Evolutionary conservation across 2,113 vertebrate species (phyloP).

Genomic region (Xyrauchen texanus): DNA sequence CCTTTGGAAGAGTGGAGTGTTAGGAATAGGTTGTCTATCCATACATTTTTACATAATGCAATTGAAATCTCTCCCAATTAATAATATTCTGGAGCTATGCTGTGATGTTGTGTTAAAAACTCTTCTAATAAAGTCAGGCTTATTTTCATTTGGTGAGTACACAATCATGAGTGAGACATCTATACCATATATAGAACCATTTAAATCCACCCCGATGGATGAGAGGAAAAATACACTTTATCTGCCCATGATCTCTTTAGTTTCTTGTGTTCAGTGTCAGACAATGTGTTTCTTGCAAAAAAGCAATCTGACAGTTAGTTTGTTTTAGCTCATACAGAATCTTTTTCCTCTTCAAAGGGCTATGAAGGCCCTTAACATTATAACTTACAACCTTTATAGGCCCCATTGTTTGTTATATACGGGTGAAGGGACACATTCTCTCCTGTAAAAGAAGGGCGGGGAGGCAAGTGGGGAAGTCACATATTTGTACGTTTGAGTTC

Average conservation of each 20-base stretch:
- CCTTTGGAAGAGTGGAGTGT: background rate
- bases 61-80: slow-evolving; percentile 12
- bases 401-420: too few relatives aligned
- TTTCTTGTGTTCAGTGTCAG: slow-evolving; percentile 1
- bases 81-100: background rate
- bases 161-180: slow-evolving; percentile 6
- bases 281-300: slow-evolving; percentile 29
- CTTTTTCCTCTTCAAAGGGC: background rate
- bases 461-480: too few relatives aligned
- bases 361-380: too few relatives aligned
- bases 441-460: too few relatives aligned
- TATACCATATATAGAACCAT: slow-evolving; percentile 2
- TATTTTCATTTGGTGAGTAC: slow-evolving; percentile 1
- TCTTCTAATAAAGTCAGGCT: background rate
- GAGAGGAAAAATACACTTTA: slow-evolving; percentile 14
- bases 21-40: slow-evolving; percentile 19
- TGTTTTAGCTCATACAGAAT: too few relatives aligned
- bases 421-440: too few relatives aligned
- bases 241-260: slow-evolving; percentile 14
- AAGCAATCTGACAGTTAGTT: background rate
- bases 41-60: background rate
- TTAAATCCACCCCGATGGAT: slow-evolving; percentile 10
- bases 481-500: too few relatives aligned
- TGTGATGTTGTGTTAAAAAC: slow-evolving; percentile 13
- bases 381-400: too few relatives aligned